Percentiles rank a stretch among this genome's conserved stretches.
Conservation (phyloP, 2,888 invertebrate genomes). For the Plebejus argus region DNA sequence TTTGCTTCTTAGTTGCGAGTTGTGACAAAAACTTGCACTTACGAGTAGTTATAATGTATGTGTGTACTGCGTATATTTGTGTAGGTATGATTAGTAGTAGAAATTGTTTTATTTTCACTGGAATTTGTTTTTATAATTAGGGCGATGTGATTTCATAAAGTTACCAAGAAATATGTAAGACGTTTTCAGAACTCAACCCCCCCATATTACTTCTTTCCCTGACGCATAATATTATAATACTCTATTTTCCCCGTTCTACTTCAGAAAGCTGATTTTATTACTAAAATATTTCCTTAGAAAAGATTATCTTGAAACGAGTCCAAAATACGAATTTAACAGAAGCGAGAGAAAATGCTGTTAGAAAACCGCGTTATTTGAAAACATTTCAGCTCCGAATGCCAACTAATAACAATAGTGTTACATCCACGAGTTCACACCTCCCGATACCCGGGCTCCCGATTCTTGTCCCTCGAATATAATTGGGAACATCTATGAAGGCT, state of each 20-base stretch:
- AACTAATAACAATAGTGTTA: not conserved
- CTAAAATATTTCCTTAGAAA: not conserved
- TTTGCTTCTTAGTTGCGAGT: too few species aligned
- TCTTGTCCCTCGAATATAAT: not conserved
- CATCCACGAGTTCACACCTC: not conserved
- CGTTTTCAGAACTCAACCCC: too few species aligned
- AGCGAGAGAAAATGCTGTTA: not conserved
- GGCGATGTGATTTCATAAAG: too few species aligned
- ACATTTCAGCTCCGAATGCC: not conserved
- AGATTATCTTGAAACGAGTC: not conserved
- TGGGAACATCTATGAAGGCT: too few species aligned
- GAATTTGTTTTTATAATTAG: too few species aligned
- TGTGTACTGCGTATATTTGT: too few species aligned
- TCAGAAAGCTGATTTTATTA: not conserved
- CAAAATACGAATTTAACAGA: not conserved
- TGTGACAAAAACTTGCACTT: too few species aligned
- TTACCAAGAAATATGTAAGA: too few species aligned
- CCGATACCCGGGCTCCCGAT: not conserved
- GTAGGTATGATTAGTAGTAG: too few species aligned
- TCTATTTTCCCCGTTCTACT: not conserved
- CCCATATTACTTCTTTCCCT: too few species aligned
- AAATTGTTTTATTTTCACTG: too few species aligned
- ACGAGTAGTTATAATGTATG: too few species aligned
- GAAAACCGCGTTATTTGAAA: slow-evolving; percentile 9
- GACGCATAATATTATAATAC: not conserved